Evolutionary conservation across 2,113 vertebrate species (phyloP).

Genomic region (Paramormyrops kingsleyae): DNA sequence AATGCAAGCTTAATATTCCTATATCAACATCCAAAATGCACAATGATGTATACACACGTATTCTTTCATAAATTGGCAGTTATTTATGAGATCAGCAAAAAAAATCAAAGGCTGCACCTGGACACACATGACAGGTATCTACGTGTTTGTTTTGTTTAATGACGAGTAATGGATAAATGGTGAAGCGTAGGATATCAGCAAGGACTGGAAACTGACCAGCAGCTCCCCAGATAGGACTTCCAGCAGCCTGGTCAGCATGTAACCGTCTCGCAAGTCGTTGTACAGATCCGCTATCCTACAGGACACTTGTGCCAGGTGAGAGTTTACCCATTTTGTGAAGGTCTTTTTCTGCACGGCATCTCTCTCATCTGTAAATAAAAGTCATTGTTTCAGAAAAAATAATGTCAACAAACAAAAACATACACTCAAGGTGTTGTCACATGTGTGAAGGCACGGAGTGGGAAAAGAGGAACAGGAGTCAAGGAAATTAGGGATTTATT

Average conservation of each 20-base stretch:
- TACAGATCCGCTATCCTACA: conserved; percentile 86
- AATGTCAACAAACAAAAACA: not conserved
- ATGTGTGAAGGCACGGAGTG: too few species aligned
- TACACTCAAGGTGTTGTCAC: not conserved
- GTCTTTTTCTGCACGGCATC: conserved; percentile 96
- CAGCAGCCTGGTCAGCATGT: conserved; percentile 81
- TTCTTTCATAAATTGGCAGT: too few species aligned
- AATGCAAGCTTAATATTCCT: not conserved
- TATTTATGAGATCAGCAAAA: too few species aligned
- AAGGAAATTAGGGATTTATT: too few species aligned
- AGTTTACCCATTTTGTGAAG: conserved; percentile 93
- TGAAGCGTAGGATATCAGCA: not conserved
- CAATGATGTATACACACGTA: not conserved
- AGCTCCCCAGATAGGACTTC: conserved; percentile 89
- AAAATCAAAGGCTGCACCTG: not conserved
- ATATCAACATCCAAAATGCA: not conserved
- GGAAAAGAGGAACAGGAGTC: too few species aligned
- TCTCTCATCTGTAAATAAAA: conserved; percentile 68
- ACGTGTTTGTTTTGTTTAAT: not conserved
- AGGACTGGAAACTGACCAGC: conserved; percentile 62
- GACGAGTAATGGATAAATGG: too few species aligned
- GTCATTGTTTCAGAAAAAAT: not conserved
- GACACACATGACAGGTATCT: not conserved
- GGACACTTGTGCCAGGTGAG: conserved; percentile 76
- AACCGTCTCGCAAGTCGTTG: conserved; percentile 81